These are phyloP conservation scores for Aethes cnicana DNA, from an alignment of 2,888 invertebrate species.

Conservation along the genomic window DNA sequence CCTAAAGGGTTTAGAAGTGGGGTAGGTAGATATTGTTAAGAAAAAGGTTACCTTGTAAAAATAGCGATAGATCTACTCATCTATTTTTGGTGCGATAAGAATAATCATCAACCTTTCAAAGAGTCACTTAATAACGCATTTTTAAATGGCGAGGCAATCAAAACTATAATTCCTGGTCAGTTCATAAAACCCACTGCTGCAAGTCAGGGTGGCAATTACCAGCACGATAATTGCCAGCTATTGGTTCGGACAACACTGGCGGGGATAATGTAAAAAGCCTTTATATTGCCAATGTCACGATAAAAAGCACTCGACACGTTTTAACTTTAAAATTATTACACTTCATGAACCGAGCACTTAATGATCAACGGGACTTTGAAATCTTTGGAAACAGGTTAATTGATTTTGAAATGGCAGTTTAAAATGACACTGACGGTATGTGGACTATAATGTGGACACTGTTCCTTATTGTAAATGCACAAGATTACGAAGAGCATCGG, in stretches of 20 bases:
- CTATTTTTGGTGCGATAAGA: neutral
- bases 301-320: slow-evolving; percentile 6
- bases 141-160: slow-evolving; percentile 20
- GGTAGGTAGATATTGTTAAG: too few species aligned
- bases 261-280: slow-evolving; percentile 37
- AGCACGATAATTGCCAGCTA: slow-evolving; percentile 34
- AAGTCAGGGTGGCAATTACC: slow-evolving; percentile 37
- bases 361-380: neutral
- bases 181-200: slow-evolving; percentile 33
- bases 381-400: neutral
- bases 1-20: too few species aligned
- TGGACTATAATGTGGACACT: neutral
- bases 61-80: too few species aligned
- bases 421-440: too few species aligned
- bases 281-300: slow-evolving; percentile 28
- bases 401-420: too few species aligned
- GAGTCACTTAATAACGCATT: slow-evolving; percentile 10
- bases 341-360: neutral
- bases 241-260: slow-evolving; percentile 32
- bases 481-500: too few species aligned
- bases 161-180: slow-evolving; percentile 34
- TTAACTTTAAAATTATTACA: neutral
- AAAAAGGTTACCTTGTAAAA: too few species aligned
- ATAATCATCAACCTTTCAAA: neutral
- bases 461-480: too few species aligned